Evolutionary conservation across 2,113 vertebrate genomes (phyloP).

Genomic region (Sinocyclocheilus grahami): DNA sequence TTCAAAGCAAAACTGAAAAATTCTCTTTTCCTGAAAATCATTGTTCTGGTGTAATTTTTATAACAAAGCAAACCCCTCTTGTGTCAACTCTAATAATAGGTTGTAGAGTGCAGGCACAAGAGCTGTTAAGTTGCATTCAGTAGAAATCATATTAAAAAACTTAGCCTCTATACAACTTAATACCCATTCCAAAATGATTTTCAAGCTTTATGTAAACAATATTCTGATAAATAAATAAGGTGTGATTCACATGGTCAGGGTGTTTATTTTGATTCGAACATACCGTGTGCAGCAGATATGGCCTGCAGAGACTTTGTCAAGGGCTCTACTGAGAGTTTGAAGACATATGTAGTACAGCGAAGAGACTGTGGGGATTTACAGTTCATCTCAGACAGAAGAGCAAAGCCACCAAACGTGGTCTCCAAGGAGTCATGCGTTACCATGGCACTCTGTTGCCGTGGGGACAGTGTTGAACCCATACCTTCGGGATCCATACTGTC

Average conservation of each 20-base stretch:
- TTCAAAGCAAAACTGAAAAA: slow-evolving; percentile 11
- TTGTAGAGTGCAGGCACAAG: neutral
- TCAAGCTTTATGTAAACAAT: neutral
- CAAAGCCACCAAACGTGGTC: slow-evolving; percentile 1
- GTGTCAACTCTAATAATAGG: neutral
- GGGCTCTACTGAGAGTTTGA: neutral
- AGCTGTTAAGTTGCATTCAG: neutral
- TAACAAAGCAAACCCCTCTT: neutral
- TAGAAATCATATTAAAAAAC: neutral
- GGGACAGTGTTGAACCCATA: neutral
- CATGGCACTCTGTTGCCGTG: slow-evolving; percentile 19
- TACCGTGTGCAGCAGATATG: neutral
- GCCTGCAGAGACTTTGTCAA: slow-evolving; percentile 20
- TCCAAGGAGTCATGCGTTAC: slow-evolving; percentile 1
- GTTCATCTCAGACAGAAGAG: slow-evolving; percentile 26
- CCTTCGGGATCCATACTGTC: neutral
- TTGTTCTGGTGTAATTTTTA: neutral
- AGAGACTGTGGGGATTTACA: slow-evolving; percentile 30
- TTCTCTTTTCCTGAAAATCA: neutral
- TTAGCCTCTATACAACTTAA: neutral
- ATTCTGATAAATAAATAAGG: neutral
- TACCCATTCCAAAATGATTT: neutral
- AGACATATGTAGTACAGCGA: neutral
- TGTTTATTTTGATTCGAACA: slow-evolving; percentile 26
- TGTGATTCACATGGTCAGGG: neutral